phyloP scores from a whole-genome alignment of 92 coral and sea anemone species.

The Siderastrea siderea region DNA sequence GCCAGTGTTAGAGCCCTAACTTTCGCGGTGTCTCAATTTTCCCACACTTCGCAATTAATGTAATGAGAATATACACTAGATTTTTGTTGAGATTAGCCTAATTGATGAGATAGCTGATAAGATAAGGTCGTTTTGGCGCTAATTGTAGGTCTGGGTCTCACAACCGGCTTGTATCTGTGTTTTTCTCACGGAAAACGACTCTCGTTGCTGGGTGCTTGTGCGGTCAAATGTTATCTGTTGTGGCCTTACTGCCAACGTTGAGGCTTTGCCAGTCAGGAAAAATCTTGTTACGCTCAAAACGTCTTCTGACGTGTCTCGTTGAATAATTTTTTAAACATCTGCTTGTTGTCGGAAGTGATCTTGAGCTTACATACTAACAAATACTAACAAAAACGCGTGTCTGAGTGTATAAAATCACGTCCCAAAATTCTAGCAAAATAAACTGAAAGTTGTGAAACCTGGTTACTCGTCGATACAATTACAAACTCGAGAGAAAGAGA shows the following conservation, averaged over 20 bases:
- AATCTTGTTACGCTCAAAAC: slow-evolving; percentile 45
- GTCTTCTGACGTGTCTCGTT: slow-evolving; percentile 43
- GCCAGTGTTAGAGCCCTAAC: not conserved
- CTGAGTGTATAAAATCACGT: slow-evolving; percentile 19
- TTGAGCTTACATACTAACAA: slow-evolving; percentile 24
- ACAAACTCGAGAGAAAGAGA: not conserved
- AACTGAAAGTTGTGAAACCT: not conserved
- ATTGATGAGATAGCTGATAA: slow-evolving; percentile 61
- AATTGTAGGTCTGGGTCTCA: slow-evolving; percentile 47
- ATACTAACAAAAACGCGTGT: slow-evolving; percentile 42
- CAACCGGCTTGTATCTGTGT: slow-evolving; percentile 8
- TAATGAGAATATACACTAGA: slow-evolving; percentile 58
- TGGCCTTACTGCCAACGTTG: slow-evolving; percentile 37
- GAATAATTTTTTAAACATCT: slow-evolving; percentile 34
- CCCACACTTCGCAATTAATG: slow-evolving; percentile 39
- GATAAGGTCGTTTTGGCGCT: slow-evolving; percentile 47
- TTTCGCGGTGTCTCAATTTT: slow-evolving; percentile 19
- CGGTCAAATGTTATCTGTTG: slow-evolving; percentile 59
- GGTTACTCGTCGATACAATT: not conserved
- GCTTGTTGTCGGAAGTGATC: slow-evolving; percentile 49
- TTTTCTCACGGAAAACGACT: slow-evolving; percentile 46
- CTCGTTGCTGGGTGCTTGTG: slow-evolving; percentile 7
- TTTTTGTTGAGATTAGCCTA: slow-evolving; percentile 36
- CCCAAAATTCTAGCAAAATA: not conserved
- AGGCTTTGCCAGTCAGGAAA: slow-evolving; percentile 30